phyloP scores from a whole-genome alignment of 2,888 invertebrate genomes.

The Drosophila picticornis region DNA sequence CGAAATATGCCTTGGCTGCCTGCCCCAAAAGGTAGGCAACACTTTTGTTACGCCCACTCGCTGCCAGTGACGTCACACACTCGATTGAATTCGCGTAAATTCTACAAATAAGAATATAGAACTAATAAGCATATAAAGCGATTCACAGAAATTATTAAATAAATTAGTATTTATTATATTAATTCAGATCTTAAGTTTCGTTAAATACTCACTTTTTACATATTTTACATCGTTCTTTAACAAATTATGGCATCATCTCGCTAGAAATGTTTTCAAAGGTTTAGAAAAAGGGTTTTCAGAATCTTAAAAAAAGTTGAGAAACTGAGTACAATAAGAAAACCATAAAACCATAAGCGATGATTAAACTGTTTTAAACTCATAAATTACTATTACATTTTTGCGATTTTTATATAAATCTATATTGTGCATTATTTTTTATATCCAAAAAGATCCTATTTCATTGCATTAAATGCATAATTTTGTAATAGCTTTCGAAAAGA shows the following conservation, averaged over 20 bases:
- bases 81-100: background rate
- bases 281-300: background rate
- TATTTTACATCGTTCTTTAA: no score
- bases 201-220: background rate
- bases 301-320: background rate
- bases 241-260: background rate
- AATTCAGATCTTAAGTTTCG: background rate
- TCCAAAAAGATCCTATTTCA: background rate
- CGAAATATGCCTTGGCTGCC: background rate
- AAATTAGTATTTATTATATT: background rate
- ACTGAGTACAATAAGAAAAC: background rate
- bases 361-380: no score
- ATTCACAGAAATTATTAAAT: background rate
- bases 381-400: background rate
- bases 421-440: background rate
- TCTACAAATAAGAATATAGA: background rate
- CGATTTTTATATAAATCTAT: no score
- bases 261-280: background rate
- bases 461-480: background rate
- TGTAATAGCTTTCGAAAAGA: background rate
- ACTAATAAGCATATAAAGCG: background rate
- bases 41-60: background rate
- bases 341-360: background rate
- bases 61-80: slow-evolving; percentile 39
- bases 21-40: slow-evolving; percentile 23